Base-by-base conservation (phyloP, 1,140 invertebrate species). In the Lethocerus indicus region DNA sequence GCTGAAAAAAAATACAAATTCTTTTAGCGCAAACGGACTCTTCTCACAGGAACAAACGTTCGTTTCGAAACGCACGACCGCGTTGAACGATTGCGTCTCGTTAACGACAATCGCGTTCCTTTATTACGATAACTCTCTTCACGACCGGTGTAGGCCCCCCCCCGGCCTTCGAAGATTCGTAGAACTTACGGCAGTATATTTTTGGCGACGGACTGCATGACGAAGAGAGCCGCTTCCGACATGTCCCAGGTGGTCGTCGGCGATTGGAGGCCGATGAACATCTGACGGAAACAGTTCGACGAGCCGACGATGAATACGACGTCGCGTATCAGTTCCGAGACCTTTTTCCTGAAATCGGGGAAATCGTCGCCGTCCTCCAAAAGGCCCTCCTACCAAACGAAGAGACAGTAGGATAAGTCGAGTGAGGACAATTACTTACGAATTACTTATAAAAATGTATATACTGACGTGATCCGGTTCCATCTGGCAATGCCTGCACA, bases 241-340 rank as follows among this genome's bases (percentile, higher is more conserved):
- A 81, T 75, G 57, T 95, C 87, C 93, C 94, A 98, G 0, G 81
- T 80, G 0, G 76, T 73, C 40, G 57, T 57, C 20, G 77, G 73
- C 1, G 70, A 60, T 58, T 81, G 78, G 6, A 88, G 67, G 24
- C 73, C 74, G 0, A 79, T 60, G 62, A 87, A 87, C 80, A 95
- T 91, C 69, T 95, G 87, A 57, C 83, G 73, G 64, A 98, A 94
- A 63, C 89, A 88, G 45, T 81, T 79, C 49, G 83, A 82, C 35
- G 90, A 92, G 1, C 92, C 90, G 47, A 96, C 84, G 50, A 98
- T 89, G 64, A 96, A 97, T n/a, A 94, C 84, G 24, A 97, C 86
- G 67, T 98, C 94, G 65, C 93, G 93, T 41, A 97, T 88, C 39
- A 97, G 67, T 60, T 97, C 93, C 6, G 81, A 83, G 0, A 93